Base-by-base conservation (phyloP, 2,113 vertebrate species). In the Proteles cristata region DNA sequence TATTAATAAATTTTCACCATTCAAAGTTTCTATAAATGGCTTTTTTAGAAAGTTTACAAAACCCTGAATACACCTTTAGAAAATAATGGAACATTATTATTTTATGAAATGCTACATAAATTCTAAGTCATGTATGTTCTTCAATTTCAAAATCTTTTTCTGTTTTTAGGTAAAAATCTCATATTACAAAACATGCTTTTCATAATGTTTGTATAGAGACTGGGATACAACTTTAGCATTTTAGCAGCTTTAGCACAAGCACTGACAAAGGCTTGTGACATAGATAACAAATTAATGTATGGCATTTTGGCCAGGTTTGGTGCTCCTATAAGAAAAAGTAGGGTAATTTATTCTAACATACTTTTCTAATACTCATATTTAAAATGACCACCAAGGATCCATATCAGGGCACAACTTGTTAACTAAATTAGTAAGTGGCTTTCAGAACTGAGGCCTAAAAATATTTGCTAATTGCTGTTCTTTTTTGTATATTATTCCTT, bases 91-190 rank as follows among this genome's bases (percentile, higher is more conserved):
- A 6, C 15, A 43, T 79, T 61, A 48, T 68, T 88, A 48, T 68
- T 88, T 91, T 84, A 58, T 76, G 3, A 82, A 97, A 61, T 95
- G 39, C 8, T 85, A 14, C 55, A 61, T 88, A 76, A 90, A 92
- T 92, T 71, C 11, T 65, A 90, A 90, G 16, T 48, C 74, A 48
- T 16, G 4, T 48, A 17, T 87, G 12, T 63, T 71, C 50, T 50
- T 12, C 11, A 50, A 50, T 50, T 50, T 50, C 12, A 12, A 50
- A 50, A 50, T 50, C 50, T 12, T 50, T 79, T 77, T 79, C 21
- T 79, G 25, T 79, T 79, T 33, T 79, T 53, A n/a, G 48, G 10
- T 53, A 85, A 45, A 84, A 63, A 23, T 45, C 35, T 21, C 48
- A 0, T 33, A 53, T 63, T 71, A 53, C 4, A 28, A 53, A 79